Base-by-base conservation (phyloP, 1,140 invertebrate genomes). In the Drosophila kohkoa region DNA sequence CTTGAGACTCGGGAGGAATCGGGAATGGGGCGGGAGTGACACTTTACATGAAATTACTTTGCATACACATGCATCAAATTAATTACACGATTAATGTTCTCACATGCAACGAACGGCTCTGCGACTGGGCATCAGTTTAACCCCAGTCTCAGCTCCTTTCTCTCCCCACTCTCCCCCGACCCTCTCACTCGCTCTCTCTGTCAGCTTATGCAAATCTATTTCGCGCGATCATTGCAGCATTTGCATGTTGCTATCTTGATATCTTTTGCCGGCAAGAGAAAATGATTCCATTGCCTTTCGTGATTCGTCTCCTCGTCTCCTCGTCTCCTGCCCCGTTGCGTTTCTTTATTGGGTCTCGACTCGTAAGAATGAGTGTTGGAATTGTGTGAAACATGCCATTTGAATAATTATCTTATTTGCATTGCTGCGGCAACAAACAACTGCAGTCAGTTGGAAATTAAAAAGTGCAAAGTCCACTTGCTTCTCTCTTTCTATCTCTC, bases 1-100 rank as follows among this genome's bases (percentile, higher is more conserved):
- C 35, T 57, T 15, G 52, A 5, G 28, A 7, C 13, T 52, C 32
- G n/a, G 11, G 15, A 45, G 13, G 8, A 25, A 8, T 16, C 25
- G 41, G 58, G 35, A 55, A 63, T 52, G 20, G 45, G 55, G 64
- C 70, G 77, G 77, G 79, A 68, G 80, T 90, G 85, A 92, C 91
- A 92, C 65, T 92, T 91, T 90, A 92, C 91, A 92, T 92, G 91
- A 92, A 92, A 91, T 92, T 89, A 92, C 88, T 92, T 92, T 92
- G 91, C 88, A 92, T 92, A 90, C 90, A 85, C 90, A 91, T 92
- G 90, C 89, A 90, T 92, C 91, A 92, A 92, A 92, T 92, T 92
- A 92, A 92, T 92, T 92, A 92, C 88, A 91, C 91, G 91, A 92
- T 92, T 92, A 92, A 92, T 92, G 91, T 81, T 82, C 75, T 91